These are phyloP conservation scores for Pinna nobilis DNA, from an alignment of 1,140 invertebrate genomes.

Conservation along the genomic window DNA sequence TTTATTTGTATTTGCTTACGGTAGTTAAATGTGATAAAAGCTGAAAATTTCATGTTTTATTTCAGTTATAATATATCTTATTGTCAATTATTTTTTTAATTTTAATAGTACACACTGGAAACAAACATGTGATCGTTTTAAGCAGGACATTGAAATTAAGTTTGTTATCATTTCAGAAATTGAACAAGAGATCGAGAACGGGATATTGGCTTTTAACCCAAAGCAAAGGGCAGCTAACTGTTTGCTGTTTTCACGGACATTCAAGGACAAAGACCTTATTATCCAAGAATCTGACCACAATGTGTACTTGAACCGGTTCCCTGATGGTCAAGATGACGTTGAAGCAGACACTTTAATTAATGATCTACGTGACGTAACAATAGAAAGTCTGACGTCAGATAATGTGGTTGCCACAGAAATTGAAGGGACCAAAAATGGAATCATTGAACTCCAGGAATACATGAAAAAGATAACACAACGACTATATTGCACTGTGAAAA, in stretches of 20 bases:
- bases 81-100: background rate
- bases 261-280: slow-evolving; percentile 1
- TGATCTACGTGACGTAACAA: background rate
- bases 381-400: background rate
- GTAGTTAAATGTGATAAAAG: background rate
- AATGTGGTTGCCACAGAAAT: slow-evolving; percentile 8
- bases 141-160: background rate
- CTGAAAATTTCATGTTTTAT: background rate
- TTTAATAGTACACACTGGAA: too few relatives aligned
- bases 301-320: slow-evolving; percentile 8
- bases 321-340: slow-evolving; percentile 5
- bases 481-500: slow-evolving; percentile 95
- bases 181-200: slow-evolving; percentile 21
- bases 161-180: slow-evolving; percentile 36
- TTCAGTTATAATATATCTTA: background rate
- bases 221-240: slow-evolving; percentile 8
- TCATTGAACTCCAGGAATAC: too few relatives aligned
- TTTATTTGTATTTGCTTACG: background rate
- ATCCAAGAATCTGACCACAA: background rate
- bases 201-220: slow-evolving; percentile 9
- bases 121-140: too few relatives aligned
- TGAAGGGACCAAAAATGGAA: background rate
- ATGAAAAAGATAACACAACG: slow-evolving; percentile 42
- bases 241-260: slow-evolving; percentile 10
- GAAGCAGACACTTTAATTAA: background rate